Conservation (phyloP, 2,888 invertebrate species). For the Bruchidius siliquastri region DNA sequence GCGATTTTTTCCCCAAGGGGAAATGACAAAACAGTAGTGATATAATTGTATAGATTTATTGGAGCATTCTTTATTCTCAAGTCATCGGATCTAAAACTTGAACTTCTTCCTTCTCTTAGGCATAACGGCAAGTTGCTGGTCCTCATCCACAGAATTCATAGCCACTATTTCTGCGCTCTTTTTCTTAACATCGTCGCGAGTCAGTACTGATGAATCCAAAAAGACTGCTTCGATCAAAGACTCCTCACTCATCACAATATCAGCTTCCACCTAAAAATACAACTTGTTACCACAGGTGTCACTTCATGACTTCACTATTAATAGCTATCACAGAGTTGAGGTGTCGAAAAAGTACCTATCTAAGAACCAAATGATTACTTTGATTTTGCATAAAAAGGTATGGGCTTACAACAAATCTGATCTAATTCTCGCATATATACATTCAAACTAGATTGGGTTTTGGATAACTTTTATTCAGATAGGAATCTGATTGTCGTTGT, state of each 20-base stretch:
- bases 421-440: no score
- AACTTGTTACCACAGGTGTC: no score
- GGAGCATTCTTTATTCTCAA: not conserved
- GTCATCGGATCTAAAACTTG: conserved; percentile 7
- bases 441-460: no score
- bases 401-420: no score
- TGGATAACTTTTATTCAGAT: no score
- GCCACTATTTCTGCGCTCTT: conserved; percentile 35
- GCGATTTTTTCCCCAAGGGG: not conserved
- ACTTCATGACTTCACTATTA: no score
- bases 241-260: conserved; percentile 27
- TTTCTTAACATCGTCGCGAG: conserved; percentile 35
- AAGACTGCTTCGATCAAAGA: conserved; percentile 32
- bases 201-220: conserved; percentile 28
- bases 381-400: no score
- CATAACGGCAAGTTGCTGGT: conserved; percentile 19
- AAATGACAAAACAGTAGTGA: not conserved
- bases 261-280: conserved; percentile 16
- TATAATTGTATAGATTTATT: not conserved
- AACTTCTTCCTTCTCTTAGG: conserved; percentile 19
- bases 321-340: no score
- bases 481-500: no score
- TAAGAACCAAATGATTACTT: no score
- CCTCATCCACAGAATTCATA: conserved; percentile 28
- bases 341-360: no score